These are phyloP conservation scores for Nemoura dubitans DNA, from an alignment of 2,888 invertebrate genomes.

Conservation along the genomic window DNA sequence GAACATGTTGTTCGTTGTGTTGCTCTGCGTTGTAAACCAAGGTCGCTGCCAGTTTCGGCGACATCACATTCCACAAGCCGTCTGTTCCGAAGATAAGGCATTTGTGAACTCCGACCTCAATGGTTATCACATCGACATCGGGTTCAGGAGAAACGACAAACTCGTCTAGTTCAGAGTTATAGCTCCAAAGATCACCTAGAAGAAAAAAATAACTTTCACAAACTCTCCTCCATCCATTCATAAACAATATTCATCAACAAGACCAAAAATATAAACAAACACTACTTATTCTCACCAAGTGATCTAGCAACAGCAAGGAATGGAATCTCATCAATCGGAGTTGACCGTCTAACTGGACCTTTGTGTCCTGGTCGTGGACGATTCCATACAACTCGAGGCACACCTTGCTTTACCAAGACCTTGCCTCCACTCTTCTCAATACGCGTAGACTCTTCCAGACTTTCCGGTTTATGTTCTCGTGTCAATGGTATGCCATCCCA, in stretches of 20 bases:
- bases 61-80: constrained; percentile 96
- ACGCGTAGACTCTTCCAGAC: constrained; percentile 80
- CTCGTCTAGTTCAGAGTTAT: constrained; percentile 87
- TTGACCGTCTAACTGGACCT: constrained; percentile 89
- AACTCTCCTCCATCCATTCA: neutral
- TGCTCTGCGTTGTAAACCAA: constrained; percentile 78
- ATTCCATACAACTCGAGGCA: constrained; percentile 97
- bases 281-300: constrained; percentile 66
- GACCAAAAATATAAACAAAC: constrained; percentile 34
- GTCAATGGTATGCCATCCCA: constrained; percentile 88
- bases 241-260: neutral
- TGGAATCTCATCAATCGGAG: constrained; percentile 92
- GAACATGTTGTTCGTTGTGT: constrained; percentile 74
- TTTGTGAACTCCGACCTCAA: constrained; percentile 76
- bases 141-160: constrained; percentile 99
- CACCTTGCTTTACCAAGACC: constrained; percentile 80
- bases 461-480: constrained; percentile 95
- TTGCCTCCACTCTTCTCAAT: constrained; percentile 86
- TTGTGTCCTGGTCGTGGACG: constrained; percentile 84
- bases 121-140: constrained; percentile 86
- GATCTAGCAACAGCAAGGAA: constrained; percentile 96
- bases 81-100: constrained; percentile 97
- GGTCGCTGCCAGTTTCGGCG: constrained; percentile 82
- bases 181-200: constrained; percentile 94
- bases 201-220: constrained; percentile 41